Evolutionary conservation across 2,888 invertebrate species (phyloP), one percentile per base, ranked within the genome.

Genomic region (Cheilosia scutellata): DNA sequence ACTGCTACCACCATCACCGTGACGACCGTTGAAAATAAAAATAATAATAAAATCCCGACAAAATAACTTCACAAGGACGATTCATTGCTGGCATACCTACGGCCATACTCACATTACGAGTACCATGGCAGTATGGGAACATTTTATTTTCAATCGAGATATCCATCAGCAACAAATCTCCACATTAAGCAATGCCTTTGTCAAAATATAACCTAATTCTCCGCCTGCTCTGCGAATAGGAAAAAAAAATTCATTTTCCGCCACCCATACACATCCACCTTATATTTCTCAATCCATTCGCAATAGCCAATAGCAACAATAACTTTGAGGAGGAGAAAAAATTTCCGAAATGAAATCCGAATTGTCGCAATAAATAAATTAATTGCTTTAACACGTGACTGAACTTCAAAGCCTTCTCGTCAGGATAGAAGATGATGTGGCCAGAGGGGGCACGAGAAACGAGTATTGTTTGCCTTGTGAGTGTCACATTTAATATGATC

Each of bases 371-470:
- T 87, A 87, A 87, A 87, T 80, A 88, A 87, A 88, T 88, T 88
- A 88, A 88, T 88, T 87, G 83, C 83, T 75, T 88, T 87, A 84
- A 82, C 87, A 78, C 83, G 83, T 87, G 88, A 88, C 78, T 87
- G 78, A 78, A 87, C 87, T 82, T 83, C 82, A 88, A 88, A 82
- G 87, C 57, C 29, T 49, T 70, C 31, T 13, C 29, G 6, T n/a
- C 42, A 20, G 13, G 16, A 40, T 9, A 37, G 6, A 5, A 33
- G 29, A 25, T 13, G 7, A 9, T 7, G 25, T 44, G 65, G 13
- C 27, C 9, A 2, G 25, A 51, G 68, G 40, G 13, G 29, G 51
- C 51, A 31, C 42, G 20, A 42, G 27, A 47, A 49, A 68, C 53
- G 71, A 55, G 71, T 75, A 76, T 71, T 84, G 80, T 80, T 86